Evolutionary conservation across 2,797 vertebrate genomes (phyloP).

Genomic region (Enteromius paludinosus): DNA sequence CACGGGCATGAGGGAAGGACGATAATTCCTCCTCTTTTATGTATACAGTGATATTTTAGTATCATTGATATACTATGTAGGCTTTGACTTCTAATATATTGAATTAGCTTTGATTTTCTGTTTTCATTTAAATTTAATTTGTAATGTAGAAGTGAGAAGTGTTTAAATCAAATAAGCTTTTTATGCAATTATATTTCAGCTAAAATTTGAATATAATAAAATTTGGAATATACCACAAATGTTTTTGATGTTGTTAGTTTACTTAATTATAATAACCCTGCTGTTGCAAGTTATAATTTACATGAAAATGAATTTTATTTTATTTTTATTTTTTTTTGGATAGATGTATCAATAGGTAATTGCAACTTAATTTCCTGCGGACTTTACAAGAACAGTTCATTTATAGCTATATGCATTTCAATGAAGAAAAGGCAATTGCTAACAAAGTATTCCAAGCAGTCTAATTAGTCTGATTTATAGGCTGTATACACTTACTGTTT

Average conservation of each 20-base stretch:
- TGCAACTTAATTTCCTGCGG: not conserved
- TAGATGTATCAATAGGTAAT: not conserved
- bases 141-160: not conserved
- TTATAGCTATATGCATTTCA: not conserved
- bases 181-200: not conserved
- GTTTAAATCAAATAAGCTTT: not conserved
- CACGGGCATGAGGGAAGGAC: not conserved
- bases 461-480: slow-evolving; percentile 5
- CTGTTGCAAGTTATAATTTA: not conserved
- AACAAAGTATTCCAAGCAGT: not conserved
- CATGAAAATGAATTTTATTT: not conserved
- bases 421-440: not conserved
- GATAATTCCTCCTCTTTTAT: not conserved
- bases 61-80: not conserved
- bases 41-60: not conserved
- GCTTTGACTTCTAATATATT: not conserved
- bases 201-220: not conserved
- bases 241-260: not conserved
- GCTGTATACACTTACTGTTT: not conserved
- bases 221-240: not conserved
- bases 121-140: not conserved
- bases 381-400: not conserved
- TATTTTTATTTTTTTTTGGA: not conserved
- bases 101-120: not conserved
- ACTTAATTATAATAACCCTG: not conserved